Conservation (phyloP, 2,888 invertebrate genomes). For the Buathra laborator region DNA sequence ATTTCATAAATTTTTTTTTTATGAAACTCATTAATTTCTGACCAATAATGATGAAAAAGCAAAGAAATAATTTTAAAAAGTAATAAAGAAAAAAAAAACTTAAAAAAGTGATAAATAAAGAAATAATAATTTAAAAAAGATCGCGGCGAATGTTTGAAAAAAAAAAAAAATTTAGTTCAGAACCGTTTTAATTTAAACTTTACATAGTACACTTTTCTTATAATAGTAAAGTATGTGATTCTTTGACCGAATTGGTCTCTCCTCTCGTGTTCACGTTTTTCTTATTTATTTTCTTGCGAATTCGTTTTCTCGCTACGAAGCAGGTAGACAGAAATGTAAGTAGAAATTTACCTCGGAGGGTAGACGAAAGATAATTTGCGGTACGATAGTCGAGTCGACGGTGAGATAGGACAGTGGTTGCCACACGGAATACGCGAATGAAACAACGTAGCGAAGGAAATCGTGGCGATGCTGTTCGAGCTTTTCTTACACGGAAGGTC, state of each 20-base stretch:
- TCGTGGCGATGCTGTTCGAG: slow-evolving; percentile 4
- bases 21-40: no score
- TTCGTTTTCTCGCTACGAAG: slow-evolving; percentile 1
- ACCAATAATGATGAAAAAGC: no score
- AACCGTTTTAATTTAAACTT: neutral
- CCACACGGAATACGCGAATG: neutral
- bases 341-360: slow-evolving; percentile 12
- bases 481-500: slow-evolving; percentile 19
- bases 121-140: no score
- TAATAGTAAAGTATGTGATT: neutral
- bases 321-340: slow-evolving; percentile 3
- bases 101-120: no score
- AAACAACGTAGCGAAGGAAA: slow-evolving; percentile 27
- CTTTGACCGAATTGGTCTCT: neutral
- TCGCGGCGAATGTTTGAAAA: no score
- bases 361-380: neutral
- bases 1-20: no score
- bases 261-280: neutral
- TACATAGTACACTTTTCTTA: neutral
- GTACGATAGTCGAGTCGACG: neutral
- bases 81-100: no score
- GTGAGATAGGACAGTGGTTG: slow-evolving; percentile 5
- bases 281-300: neutral
- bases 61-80: no score
- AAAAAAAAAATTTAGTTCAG: neutral